phyloP scores from a whole-genome alignment of 2,113 vertebrate genomes.

The Lipophrys pholis region DNA sequence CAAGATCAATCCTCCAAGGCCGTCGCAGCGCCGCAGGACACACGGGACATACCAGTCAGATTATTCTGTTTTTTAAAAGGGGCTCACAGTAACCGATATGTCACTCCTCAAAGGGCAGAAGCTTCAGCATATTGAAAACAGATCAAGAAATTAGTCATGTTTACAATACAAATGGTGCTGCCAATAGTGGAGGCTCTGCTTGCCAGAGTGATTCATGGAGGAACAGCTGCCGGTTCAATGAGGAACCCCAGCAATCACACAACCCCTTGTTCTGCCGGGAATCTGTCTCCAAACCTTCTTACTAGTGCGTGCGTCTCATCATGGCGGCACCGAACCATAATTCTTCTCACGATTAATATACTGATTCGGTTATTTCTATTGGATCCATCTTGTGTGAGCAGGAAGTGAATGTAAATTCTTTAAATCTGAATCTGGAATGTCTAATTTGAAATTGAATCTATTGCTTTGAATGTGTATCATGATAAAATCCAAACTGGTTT shows the following conservation, averaged over 20 bases:
- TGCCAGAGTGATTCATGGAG: constrained; percentile 61
- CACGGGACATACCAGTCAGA: constrained; percentile 50
- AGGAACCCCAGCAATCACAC: constrained; percentile 21
- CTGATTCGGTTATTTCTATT: too few species aligned
- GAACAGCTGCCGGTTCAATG: constrained; percentile 47
- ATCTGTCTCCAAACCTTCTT: not conserved
- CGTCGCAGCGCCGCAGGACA: constrained; percentile 42
- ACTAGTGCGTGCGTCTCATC: not conserved
- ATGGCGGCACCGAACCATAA: too few species aligned
- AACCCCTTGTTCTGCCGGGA: not conserved
- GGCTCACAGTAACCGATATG: constrained; percentile 35
- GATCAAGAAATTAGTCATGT: constrained; percentile 64
- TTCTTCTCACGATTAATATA: too few species aligned
- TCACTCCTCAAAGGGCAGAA: constrained; percentile 49
- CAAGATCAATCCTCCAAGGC: constrained; percentile 60
- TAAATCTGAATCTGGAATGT: too few species aligned
- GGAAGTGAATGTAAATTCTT: too few species aligned
- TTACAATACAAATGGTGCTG: constrained; percentile 58
- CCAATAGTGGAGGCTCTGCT: constrained; percentile 46
- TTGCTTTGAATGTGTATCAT: too few species aligned
- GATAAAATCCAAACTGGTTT: too few species aligned
- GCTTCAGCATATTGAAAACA: constrained; percentile 64
- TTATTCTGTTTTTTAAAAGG: constrained; percentile 8
- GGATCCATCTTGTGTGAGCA: too few species aligned
- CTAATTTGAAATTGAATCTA: too few species aligned